Base-by-base conservation (phyloP, 2,888 invertebrate genomes). In the Eubasilissa splendida region DNA sequence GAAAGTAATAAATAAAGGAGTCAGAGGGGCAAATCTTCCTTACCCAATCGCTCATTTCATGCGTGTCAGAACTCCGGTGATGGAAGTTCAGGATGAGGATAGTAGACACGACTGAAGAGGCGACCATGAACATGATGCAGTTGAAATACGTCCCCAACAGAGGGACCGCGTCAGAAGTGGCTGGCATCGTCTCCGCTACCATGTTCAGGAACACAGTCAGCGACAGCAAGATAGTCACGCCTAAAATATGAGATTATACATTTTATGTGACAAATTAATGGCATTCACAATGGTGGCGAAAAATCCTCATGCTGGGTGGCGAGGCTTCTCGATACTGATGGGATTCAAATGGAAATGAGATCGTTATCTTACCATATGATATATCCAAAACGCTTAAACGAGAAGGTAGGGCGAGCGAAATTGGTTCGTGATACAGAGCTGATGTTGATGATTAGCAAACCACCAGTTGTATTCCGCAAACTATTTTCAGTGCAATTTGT, bases 111-210 rank as follows among this genome's bases (percentile, higher is more conserved):
- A 99, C 98, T 85, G 98, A 98, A 87, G 98, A 96, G 86, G 98
- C 98, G 91, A 98, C 98, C 98, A 98, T 98, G 91, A 98, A 97
- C 99, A 99, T 99, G 91, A 98, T 98, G 92, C 98, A 98, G 92
- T 98, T 98, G 93, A 99, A 99, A 92, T 98, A 98, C 86, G 98
- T 98, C 89, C 96, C 95, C 90, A 96, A 92, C 86, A 96, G 92
- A 85, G 96, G 96, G 87, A 97, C 96, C 85, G 96, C 96, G 89
- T 97, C 97, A 84, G 98, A 98, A 83, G 98, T 98, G 87, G 97
- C 97, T 86, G 98, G 98, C 97, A 99, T 97, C 88, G 97, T 98
- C 92, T 98, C 98, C 86, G 98, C 98, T 86, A 98, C 98, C 95
- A 98, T 97, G 92, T 98, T 97, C 88, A 98, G 93, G 92, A 99